Evolutionary conservation across 2,113 vertebrate genomes (phyloP), one percentile per base, ranked within the genome.

Genomic region (Cnemophilus loriae): DNA sequence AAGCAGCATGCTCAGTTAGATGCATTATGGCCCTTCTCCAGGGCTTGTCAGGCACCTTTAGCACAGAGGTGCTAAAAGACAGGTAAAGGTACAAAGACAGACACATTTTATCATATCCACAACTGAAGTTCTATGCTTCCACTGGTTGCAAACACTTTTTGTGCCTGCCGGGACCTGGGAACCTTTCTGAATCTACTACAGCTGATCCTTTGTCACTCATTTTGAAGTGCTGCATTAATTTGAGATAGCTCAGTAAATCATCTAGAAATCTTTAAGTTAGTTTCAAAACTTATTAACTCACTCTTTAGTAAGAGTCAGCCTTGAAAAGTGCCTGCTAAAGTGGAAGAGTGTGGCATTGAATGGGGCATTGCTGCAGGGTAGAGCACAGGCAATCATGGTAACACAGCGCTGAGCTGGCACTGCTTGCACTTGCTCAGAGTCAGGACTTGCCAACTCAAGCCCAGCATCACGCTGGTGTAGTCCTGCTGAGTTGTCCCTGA

Each of bases 351-450:
- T 81, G 49, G 24, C 26, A 17, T 1, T n/a, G 47, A 69, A 32
- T 21, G 57, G 5, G 33, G 19, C 35, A 16, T 9, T 42, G 33
- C 33, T 65, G 23, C 59, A 69, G 35, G 27, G 53, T 15, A 33
- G 52, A 39, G 47, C 44, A 8, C 7, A 14, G 44, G 37, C 27
- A 49, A 4, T 27, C 0, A 0, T 13, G 19, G 32, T 13, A 1
- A 28, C 46, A 10, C 15, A 53, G 13, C 1, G 0, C 49, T 55
- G 39, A 21, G 35, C 15, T 52, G 44, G 22, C 4, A 2, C 49
- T 64, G 6, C 50, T 32, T 21, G 30, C n/a, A 35, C 59, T 65
- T 33, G 26, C 55, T 57, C 13, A 3, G 49, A 22, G 35, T 16
- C 50, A 60, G 59, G 30, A 47, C 26, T 20, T n/a, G 17, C 30